Conservation (phyloP, 1,140 invertebrate species). For the Drosophila serrata region DNA sequence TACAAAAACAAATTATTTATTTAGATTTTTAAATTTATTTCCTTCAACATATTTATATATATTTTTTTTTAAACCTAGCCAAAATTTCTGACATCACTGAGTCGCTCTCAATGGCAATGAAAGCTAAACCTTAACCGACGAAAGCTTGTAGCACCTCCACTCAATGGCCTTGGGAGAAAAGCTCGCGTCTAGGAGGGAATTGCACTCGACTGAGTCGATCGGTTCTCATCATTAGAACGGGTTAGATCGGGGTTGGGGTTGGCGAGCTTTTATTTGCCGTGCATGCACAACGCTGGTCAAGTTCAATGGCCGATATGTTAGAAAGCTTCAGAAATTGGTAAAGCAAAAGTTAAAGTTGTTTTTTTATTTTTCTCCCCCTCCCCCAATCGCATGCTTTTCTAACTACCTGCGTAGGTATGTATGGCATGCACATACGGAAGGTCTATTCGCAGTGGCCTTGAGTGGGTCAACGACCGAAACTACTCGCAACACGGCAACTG, state of each 20-base stretch:
- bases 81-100: constrained; percentile 1
- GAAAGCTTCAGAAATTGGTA: constrained; percentile 32
- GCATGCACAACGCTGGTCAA: constrained; percentile 24
- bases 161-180: constrained; percentile 11
- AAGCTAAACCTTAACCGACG: constrained; percentile 36
- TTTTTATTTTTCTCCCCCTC: constrained; percentile 1
- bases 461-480: constrained; percentile 33
- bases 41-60: background rate
- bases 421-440: constrained; percentile 18
- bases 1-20: background rate
- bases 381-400: constrained; percentile 35
- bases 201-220: constrained; percentile 26
- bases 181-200: constrained; percentile 5
- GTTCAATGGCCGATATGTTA: constrained; percentile 51
- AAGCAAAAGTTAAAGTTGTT: constrained; percentile 6
- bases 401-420: constrained; percentile 27
- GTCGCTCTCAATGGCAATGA: constrained; percentile 40
- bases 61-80: background rate
- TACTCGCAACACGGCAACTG: constrained; percentile 22
- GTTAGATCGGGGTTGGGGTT: constrained; percentile 26
- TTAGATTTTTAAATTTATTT: background rate
- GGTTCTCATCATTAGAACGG: constrained; percentile 17
- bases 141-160: constrained; percentile 25
- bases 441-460: constrained; percentile 33
- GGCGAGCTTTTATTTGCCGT: constrained; percentile 31